A percentile compares a stretch with the other conserved stretches of the same genome.
Evolutionary conservation across 1,140 invertebrate species (phyloP).

Genomic region (Drosophila biarmipes): DNA sequence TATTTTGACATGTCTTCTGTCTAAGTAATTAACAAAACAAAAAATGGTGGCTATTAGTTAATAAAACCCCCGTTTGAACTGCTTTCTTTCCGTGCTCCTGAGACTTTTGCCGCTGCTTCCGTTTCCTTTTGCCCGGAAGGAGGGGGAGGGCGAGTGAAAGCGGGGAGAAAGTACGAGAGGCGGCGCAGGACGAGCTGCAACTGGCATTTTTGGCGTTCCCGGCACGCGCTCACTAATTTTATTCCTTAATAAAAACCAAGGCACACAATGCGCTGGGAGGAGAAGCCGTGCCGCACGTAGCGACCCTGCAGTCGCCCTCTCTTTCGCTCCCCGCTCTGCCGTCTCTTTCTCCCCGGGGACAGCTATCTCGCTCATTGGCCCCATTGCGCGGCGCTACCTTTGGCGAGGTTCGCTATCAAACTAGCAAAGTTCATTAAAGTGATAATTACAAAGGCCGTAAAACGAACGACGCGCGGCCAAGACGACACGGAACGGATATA

Average conservation of each 20-base stretch:
- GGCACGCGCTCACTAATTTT: slow-evolving; percentile 80
- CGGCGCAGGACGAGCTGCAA: slow-evolving; percentile 25
- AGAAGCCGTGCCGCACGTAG: slow-evolving; percentile 33
- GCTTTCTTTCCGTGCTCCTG: slow-evolving; percentile 12
- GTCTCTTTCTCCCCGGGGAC: slow-evolving; percentile 3
- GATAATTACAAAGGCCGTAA: slow-evolving; percentile 78
- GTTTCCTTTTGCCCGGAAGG: slow-evolving; percentile 4
- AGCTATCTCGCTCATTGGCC: slow-evolving; percentile 12
- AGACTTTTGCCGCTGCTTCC: slow-evolving; percentile 17
- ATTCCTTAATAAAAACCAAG: slow-evolving; percentile 79
- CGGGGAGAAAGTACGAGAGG: not conserved
- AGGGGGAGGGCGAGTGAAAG: not conserved
- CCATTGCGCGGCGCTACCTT: slow-evolving; percentile 46
- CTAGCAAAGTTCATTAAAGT: slow-evolving; percentile 81
- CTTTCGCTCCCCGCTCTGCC: not conserved
- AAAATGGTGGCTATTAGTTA: not conserved
- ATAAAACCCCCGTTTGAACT: not conserved
- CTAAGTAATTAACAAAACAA: not conserved
- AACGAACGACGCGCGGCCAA: slow-evolving; percentile 33
- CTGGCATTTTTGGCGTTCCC: slow-evolving; percentile 65
- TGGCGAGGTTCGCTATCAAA: slow-evolving; percentile 60
- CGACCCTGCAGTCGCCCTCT: slow-evolving; percentile 1
- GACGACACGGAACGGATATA: slow-evolving; percentile 45
- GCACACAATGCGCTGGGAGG: slow-evolving; percentile 27
- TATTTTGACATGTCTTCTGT: not conserved